A percentile compares a stretch with the other conserved stretches of the same genome.
Evolutionary conservation across 1,140 invertebrate genomes (phyloP).

Genomic region (Propsilocerus akamusi): DNA sequence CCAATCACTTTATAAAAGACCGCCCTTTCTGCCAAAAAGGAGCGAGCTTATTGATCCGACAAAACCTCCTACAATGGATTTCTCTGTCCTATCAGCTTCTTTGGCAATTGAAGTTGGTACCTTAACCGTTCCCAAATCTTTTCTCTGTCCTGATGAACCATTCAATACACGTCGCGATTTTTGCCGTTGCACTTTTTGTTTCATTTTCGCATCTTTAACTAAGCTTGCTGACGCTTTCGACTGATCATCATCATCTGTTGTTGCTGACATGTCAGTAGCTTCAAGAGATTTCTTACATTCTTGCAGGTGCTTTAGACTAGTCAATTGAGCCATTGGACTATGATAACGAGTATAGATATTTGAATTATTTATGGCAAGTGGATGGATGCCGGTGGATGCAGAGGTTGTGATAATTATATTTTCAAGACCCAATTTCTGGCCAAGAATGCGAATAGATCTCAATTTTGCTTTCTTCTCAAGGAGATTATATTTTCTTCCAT

Average conservation of each 20-base stretch:
- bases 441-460: constrained; percentile 34
- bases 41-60: constrained; percentile 60
- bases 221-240: constrained; percentile 7
- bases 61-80: constrained; percentile 32
- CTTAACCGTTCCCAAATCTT: constrained; percentile 24
- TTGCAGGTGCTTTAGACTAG: constrained; percentile 38
- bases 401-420: constrained; percentile 38
- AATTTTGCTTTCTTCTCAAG: constrained; percentile 27
- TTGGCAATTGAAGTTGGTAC: constrained; percentile 11
- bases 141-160: constrained; percentile 24
- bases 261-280: constrained; percentile 7
- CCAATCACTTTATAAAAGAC: constrained; percentile 39
- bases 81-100: constrained; percentile 16
- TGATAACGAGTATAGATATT: constrained; percentile 25
- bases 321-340: constrained; percentile 56
- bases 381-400: constrained; percentile 16
- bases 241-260: constrained; percentile 9
- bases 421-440: constrained; percentile 46
- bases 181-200: constrained; percentile 19
- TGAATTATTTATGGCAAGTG: constrained; percentile 33
- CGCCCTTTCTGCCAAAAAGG: constrained; percentile 65
- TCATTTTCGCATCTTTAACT: constrained; percentile 8
- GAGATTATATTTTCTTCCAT: constrained; percentile 23
- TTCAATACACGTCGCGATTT: constrained; percentile 19
- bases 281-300: constrained; percentile 7